A percentile compares a stretch with the other conserved stretches of the same genome.
phyloP scores from a whole-genome alignment of 64 coral and sea anemone genomes.

The Stichodactyla helianthus region DNA sequence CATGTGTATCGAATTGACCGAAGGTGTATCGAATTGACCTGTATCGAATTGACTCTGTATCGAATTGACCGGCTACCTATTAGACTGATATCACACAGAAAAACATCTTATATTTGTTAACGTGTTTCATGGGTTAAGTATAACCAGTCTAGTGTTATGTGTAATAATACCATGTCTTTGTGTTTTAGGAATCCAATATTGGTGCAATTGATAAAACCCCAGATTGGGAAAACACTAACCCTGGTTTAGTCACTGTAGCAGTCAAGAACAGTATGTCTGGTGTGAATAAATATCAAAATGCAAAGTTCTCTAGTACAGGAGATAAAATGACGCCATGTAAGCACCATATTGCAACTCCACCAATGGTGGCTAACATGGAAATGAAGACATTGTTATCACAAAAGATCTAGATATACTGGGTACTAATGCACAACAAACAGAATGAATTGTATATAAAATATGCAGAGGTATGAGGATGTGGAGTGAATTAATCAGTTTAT shows the following conservation, averaged over 20 bases:
- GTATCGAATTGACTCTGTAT: no score
- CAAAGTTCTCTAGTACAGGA: background rate
- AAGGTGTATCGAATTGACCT: no score
- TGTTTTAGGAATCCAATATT: background rate
- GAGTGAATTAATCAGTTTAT: no score
- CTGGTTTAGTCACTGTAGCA: background rate
- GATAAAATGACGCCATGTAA: constrained; percentile 74
- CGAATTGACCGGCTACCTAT: no score
- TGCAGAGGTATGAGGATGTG: background rate
- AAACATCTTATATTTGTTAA: no score
- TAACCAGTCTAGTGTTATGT: no score
- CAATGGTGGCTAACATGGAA: constrained; percentile 30
- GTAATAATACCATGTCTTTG: no score
- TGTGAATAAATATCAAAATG: constrained; percentile 27
- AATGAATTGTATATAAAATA: background rate
- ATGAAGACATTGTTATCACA: constrained; percentile 48
- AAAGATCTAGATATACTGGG: constrained; percentile 27
- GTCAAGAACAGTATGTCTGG: constrained; percentile 48
- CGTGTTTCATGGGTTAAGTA: no score
- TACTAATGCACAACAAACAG: background rate
- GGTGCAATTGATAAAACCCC: background rate
- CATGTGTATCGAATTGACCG: no score
- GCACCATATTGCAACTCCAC: constrained; percentile 59
- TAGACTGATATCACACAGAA: no score
- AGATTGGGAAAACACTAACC: background rate